Evolutionary conservation across 2,113 vertebrate genomes (phyloP).

Genomic region (Ptyas mucosa): DNA sequence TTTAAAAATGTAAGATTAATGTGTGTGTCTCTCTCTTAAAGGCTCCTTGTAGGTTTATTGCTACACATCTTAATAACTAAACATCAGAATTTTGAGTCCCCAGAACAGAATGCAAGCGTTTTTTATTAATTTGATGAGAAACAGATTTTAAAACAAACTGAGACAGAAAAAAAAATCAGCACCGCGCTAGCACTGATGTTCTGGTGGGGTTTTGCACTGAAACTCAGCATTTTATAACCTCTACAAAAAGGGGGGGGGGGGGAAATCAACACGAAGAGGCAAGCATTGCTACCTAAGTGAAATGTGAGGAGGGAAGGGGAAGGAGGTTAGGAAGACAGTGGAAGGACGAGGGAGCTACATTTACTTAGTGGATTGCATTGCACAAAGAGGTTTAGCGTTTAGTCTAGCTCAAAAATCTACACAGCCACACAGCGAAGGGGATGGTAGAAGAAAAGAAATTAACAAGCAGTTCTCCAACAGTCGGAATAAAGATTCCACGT

Average conservation of each 20-base stretch:
- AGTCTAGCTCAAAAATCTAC: conserved; percentile 62
- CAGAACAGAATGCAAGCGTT: conserved; percentile 13
- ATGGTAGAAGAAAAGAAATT: conserved; percentile 62
- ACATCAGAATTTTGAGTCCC: neutral
- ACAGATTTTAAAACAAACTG: conserved; percentile 21
- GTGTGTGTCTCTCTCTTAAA: neutral
- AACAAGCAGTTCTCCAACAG: conserved; percentile 67
- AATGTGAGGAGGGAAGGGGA: conserved; percentile 53
- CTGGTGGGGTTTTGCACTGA: conserved; percentile 34
- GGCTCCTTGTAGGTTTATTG: neutral
- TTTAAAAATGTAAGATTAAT: neutral
- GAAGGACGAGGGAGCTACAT: conserved; percentile 35
- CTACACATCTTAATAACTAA: neutral
- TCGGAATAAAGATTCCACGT: conserved; percentile 64
- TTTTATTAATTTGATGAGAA: conserved; percentile 26
- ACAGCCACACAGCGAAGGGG: conserved; percentile 60
- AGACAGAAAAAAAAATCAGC: conserved; percentile 48
- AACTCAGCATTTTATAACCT: conserved; percentile 54
- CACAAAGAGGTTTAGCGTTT: conserved; percentile 61
- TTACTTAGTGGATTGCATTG: conserved; percentile 58
- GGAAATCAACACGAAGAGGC: conserved; percentile 68
- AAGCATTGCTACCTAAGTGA: conserved; percentile 63
- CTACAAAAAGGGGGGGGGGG: conserved; percentile 37
- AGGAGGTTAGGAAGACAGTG: conserved; percentile 36
- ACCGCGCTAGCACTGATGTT: conserved; percentile 66